Evolutionary conservation across 2,888 invertebrate species (phyloP), one percentile per base, ranked within the genome.

Genomic region (Tyria jacobaeae): DNA sequence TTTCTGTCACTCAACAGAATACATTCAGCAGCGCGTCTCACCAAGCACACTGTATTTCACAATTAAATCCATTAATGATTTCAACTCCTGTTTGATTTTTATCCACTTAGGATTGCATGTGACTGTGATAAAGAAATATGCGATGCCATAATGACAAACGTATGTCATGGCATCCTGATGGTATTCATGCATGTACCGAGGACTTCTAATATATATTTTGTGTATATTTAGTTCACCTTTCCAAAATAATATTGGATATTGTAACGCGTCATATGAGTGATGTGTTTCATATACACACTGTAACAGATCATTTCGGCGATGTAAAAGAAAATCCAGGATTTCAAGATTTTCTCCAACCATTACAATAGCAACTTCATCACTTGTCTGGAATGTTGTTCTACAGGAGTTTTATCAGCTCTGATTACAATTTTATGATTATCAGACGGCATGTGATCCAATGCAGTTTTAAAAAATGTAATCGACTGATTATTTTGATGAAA

Each of bases 111-210:
- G n/a, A n/a, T n/a, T n/a, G n/a, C n/a, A n/a, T n/a, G n/a, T n/a
- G n/a, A 75, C 72, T 51, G 73, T 76, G 21, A 76, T 73, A 21
- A 76, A 70, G 27, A 71, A 62, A 70, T 81, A 78, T 69, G 80
- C 62, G 53, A 66, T 68, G 6, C 82, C 80, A 73, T 81, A 80
- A 70, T 80, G 66, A 35, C 82, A 78, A 25, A 84, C 82, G 72
- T 81, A 82, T 7, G 79, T 62, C 77, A 83, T 76, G 5, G 75
- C 75, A 67, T n/a, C n/a, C n/a, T n/a, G n/a, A n/a, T n/a, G n/a
- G n/a, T n/a, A n/a, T n/a, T n/a, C n/a, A n/a, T n/a, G 72, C 72
- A 76, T 72, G 60, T 78, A 70, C 0, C 78, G 71, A 0, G 76
- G 76, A 17, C 73, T 75, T 65, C 68, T 72, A 47, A 66, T 57